phyloP scores from a whole-genome alignment of 2,797 vertebrate genomes.

The Microctenopoma stevenorrisi region DNA sequence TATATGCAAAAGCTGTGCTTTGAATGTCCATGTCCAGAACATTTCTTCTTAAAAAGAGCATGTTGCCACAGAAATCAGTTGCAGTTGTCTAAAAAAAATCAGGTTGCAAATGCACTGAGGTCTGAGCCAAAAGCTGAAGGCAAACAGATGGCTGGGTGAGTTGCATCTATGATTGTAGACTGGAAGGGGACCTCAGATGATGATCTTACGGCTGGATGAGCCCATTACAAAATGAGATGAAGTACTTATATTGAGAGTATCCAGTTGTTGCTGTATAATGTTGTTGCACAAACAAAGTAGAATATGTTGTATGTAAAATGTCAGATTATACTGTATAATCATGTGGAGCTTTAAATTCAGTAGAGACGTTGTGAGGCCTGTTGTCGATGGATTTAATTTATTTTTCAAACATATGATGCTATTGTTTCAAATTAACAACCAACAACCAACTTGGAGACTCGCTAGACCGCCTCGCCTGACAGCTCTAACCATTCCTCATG shows the following conservation, averaged over 20 bases:
- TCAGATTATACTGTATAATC: background rate
- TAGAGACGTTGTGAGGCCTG: background rate
- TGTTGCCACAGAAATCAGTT: slow-evolving; percentile 53
- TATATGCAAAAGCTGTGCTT: slow-evolving; percentile 8
- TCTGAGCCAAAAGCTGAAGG: slow-evolving; percentile 69
- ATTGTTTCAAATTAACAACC: background rate
- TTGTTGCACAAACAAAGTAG: slow-evolving; percentile 9
- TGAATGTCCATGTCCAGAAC: slow-evolving; percentile 30
- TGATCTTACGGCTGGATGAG: slow-evolving; percentile 64
- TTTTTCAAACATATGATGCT: slow-evolving; percentile 4
- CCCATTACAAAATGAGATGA: slow-evolving; percentile 55
- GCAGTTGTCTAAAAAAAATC: slow-evolving; percentile 50
- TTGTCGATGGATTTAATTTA: slow-evolving; percentile 9
- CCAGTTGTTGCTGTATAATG: slow-evolving; percentile 50
- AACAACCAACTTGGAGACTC: background rate
- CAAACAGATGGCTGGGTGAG: slow-evolving; percentile 69
- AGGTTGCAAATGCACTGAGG: slow-evolving; percentile 61
- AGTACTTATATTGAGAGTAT: slow-evolving; percentile 48
- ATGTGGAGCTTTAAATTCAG: slow-evolving; percentile 5
- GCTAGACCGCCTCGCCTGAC: slow-evolving; percentile 3
- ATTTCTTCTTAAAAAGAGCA: slow-evolving; percentile 47
- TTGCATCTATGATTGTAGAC: slow-evolving; percentile 57
- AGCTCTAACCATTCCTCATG: background rate
- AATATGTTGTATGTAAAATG: slow-evolving; percentile 6
- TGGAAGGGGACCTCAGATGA: slow-evolving; percentile 65